These are phyloP conservation scores for Gasterosteus nipponicus DNA, from an alignment of 2,113 vertebrate species.

Conservation along the genomic window DNA sequence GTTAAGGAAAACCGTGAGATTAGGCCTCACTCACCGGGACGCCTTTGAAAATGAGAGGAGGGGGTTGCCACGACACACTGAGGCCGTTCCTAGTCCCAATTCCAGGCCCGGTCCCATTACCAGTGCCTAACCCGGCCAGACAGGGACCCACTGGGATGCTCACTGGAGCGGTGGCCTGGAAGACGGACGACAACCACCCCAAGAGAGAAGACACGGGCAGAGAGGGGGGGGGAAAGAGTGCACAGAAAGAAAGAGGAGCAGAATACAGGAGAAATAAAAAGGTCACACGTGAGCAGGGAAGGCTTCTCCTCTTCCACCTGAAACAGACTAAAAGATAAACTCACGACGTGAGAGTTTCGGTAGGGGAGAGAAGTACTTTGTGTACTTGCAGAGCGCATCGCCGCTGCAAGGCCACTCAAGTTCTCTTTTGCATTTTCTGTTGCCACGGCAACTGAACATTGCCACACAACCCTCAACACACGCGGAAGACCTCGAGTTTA, in stretches of 20 bases:
- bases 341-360: neutral
- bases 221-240: slow-evolving; percentile 34
- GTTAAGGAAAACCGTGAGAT: slow-evolving; percentile 51
- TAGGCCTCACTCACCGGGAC: slow-evolving; percentile 80
- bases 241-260: slow-evolving; percentile 26
- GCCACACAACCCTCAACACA: neutral
- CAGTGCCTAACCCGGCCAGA: slow-evolving; percentile 73
- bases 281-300: slow-evolving; percentile 13
- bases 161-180: slow-evolving; percentile 83
- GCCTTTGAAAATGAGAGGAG: slow-evolving; percentile 84
- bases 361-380: neutral
- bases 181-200: slow-evolving; percentile 66
- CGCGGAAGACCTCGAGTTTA: slow-evolving; percentile 5
- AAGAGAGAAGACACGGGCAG: neutral
- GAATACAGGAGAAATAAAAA: slow-evolving; percentile 21
- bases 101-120: slow-evolving; percentile 74
- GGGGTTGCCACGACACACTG: slow-evolving; percentile 86
- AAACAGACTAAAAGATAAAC: slow-evolving; percentile 11
- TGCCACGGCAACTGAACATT: slow-evolving; percentile 46
- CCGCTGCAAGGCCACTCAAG: neutral
- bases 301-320: slow-evolving; percentile 15
- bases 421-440: slow-evolving; percentile 18
- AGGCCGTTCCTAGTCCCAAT: slow-evolving; percentile 76
- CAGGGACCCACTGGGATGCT: slow-evolving; percentile 79
- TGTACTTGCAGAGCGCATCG: neutral